Percentiles rank a stretch among this genome's conserved stretches.
Conservation (phyloP, 2,797 vertebrate genomes). For the Glossophaga mutica region DNA sequence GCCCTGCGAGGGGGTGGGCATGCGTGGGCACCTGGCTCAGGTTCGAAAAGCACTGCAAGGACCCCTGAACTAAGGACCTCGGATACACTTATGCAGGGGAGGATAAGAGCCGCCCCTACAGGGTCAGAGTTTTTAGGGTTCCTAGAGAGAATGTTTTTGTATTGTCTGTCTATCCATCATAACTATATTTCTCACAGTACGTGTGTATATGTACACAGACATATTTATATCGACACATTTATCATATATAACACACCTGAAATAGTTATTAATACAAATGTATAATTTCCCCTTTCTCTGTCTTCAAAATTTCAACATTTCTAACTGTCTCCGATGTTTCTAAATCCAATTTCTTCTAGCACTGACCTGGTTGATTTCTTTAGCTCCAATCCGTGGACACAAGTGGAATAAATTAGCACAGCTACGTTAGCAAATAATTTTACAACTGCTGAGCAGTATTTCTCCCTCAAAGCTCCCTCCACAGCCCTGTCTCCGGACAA, state of each 20-base stretch:
- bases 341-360: neutral
- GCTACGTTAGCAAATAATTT: neutral
- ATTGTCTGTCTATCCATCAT: neutral
- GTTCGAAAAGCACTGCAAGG: neutral
- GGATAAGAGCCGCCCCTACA: accelerated
- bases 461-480: neutral
- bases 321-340: neutral
- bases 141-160: neutral
- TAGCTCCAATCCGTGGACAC: neutral
- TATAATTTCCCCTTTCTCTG: neutral
- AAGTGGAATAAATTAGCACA: neutral
- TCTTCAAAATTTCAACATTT: neutral
- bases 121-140: neutral
- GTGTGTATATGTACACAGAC: neutral
- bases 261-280: neutral
- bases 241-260: neutral
- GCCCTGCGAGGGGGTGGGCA: accelerated
- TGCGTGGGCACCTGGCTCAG: neutral
- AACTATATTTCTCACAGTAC: neutral
- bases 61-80: neutral
- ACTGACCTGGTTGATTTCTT: neutral
- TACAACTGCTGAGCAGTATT: neutral
- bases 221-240: neutral
- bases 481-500: neutral
- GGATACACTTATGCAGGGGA: neutral